These are phyloP conservation scores for Cataglyphis livida DNA, from an alignment of 2,888 invertebrate species.

Conservation along the genomic window DNA sequence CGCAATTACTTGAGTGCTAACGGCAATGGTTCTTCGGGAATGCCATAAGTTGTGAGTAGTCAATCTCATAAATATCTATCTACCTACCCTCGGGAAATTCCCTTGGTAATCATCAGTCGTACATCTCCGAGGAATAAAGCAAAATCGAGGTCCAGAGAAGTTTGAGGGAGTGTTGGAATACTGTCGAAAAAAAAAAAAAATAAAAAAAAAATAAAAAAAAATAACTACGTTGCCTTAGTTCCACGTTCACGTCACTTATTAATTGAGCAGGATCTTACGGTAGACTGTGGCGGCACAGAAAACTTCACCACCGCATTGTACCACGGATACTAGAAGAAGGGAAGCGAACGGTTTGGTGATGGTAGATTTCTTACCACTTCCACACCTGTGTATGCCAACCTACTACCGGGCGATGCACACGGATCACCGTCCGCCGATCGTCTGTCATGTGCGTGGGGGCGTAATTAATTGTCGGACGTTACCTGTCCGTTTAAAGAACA, in stretches of 20 bases:
- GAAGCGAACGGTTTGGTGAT: conserved; percentile 67
- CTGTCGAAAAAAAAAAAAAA: background rate
- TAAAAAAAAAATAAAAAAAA: background rate
- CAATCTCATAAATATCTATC: conserved; percentile 51
- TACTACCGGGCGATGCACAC: conserved; percentile 25
- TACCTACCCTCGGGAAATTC: conserved; percentile 68
- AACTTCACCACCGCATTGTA: conserved; percentile 66
- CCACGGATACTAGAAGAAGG: conserved; percentile 66
- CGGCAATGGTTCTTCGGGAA: background rate
- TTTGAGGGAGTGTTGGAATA: background rate
- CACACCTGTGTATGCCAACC: conserved; percentile 43
- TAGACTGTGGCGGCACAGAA: conserved; percentile 76
- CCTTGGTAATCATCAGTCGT: conserved; percentile 54
- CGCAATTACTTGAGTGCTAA: conserved; percentile 2
- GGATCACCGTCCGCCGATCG: background rate
- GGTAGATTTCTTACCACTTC: conserved; percentile 73
- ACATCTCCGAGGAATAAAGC: conserved; percentile 56
- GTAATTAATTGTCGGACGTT: conserved; percentile 71
- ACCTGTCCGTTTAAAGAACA: conserved; percentile 46
- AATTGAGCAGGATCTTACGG: conserved; percentile 80
- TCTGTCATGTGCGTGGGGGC: conserved; percentile 35
- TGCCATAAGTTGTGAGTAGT: background rate
- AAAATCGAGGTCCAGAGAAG: background rate
- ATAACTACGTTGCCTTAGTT: background rate
- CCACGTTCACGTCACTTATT: conserved; percentile 75